These are phyloP conservation scores for Margarornis squamiger DNA, from an alignment of 2,797 vertebrate genomes.

Conservation along the genomic window DNA sequence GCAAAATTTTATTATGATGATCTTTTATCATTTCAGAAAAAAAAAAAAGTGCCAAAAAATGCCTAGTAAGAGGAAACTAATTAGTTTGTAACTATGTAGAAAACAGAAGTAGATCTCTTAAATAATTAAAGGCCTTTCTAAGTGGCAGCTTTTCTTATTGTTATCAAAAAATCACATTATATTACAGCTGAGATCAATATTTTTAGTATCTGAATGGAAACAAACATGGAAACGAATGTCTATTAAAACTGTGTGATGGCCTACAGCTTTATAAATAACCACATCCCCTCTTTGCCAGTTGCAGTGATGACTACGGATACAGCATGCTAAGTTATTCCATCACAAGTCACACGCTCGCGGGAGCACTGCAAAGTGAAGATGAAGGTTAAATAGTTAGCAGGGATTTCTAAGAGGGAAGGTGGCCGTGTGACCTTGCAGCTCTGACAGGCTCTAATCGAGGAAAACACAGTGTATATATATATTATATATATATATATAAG, in stretches of 20 bases:
- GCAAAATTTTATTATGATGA: background rate
- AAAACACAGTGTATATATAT: background rate
- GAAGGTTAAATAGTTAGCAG: conserved; percentile 50
- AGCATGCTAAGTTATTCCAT: conserved; percentile 25
- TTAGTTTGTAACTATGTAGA: background rate
- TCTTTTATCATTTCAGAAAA: background rate
- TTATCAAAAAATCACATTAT: background rate
- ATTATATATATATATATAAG: background rate
- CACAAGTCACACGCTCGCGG: background rate
- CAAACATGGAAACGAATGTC: background rate
- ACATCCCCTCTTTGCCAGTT: background rate
- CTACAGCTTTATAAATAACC: conserved; percentile 56
- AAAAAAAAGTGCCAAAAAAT: background rate
- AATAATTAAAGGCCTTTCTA: background rate
- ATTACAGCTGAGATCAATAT: conserved; percentile 32
- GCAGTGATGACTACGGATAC: background rate
- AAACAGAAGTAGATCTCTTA: background rate
- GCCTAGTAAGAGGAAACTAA: background rate
- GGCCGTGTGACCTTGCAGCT: background rate
- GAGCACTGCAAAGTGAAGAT: conserved; percentile 30
- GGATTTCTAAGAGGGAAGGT: background rate
- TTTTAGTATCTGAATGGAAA: conserved; percentile 45
- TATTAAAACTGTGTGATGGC: background rate
- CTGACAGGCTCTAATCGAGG: background rate
- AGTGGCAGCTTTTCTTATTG: background rate